phyloP scores from a whole-genome alignment of 2,113 vertebrate genomes.

The cat (Felis catus) region F.catus_Fca126_mat1.0 CM031415.1:85292001-85292500 shows the following conservation, averaged over 20 bases:
- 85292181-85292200: neutral
- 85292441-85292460: neutral
- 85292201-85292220: neutral
- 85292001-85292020: neutral
- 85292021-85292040: neutral
- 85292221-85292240: rapidly evolving
- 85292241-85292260: neutral
- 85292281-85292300: neutral
- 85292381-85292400: neutral
- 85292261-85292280: neutral
- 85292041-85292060: neutral
- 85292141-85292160: neutral
- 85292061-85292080: neutral
- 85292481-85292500: conserved; percentile 46
- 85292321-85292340: neutral
- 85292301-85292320: too few species aligned
- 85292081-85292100: neutral
- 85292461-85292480: neutral
- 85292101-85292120: neutral
- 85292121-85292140: neutral
- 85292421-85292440: neutral
- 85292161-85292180: neutral
- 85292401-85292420: neutral
- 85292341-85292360: too few species aligned
- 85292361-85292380: rapidly evolving